Percentiles rank a stretch among this genome's conserved stretches.
These are phyloP conservation scores for Cylas formicarius DNA, from an alignment of 1,140 invertebrate genomes.

Conservation along the genomic window DNA sequence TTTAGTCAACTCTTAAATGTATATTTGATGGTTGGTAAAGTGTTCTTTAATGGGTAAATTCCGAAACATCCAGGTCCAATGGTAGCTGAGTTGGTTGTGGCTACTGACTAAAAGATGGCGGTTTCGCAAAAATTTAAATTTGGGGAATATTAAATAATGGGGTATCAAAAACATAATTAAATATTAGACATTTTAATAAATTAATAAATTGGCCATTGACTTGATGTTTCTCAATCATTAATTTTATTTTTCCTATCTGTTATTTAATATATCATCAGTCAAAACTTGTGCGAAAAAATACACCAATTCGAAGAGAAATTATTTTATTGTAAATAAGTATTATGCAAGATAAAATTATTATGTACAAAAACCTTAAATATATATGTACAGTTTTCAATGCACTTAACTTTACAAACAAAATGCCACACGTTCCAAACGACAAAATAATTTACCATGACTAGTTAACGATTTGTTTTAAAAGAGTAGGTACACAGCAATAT, in stretches of 20 bases:
- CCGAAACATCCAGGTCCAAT: too few relatives aligned
- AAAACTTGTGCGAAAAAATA: not conserved
- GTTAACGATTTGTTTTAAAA: conserved; percentile 31
- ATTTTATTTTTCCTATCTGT: conserved; percentile 1
- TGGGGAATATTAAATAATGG: too few relatives aligned
- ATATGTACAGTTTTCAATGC: conserved; percentile 40
- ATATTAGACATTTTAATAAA: not conserved
- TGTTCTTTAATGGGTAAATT: too few relatives aligned
- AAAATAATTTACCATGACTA: conserved; percentile 40
- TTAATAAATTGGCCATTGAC: too few relatives aligned
- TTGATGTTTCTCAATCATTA: too few relatives aligned
- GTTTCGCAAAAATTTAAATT: too few relatives aligned
- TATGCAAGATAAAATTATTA: conserved; percentile 37
- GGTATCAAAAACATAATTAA: too few relatives aligned
- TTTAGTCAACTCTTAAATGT: too few relatives aligned
- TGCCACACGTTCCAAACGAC: conserved; percentile 25
- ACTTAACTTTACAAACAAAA: conserved; percentile 31
- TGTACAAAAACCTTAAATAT: conserved; percentile 39
- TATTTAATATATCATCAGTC: not conserved
- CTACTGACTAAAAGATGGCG: too few relatives aligned
- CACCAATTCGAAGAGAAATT: conserved; percentile 19
- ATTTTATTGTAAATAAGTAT: conserved; percentile 37
- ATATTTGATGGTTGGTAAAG: too few relatives aligned
- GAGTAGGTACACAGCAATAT: conserved; percentile 10
- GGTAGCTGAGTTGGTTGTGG: too few relatives aligned